Base-by-base conservation (phyloP, 2,113 vertebrate genomes). In the Progne subis region DNA sequence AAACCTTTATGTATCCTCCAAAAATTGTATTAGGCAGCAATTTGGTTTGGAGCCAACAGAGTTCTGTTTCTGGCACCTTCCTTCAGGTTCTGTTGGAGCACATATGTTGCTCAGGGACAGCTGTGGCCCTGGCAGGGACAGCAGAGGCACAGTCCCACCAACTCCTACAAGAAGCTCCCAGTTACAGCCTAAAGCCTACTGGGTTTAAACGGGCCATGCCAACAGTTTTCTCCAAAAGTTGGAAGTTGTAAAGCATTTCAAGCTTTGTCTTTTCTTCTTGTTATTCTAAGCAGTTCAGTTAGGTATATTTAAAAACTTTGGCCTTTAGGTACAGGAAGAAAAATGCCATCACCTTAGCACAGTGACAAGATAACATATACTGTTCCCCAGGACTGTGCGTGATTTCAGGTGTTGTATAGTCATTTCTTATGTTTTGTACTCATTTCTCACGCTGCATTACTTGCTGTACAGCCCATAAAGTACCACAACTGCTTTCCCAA, bases 41-140 rank as follows among this genome's bases (percentile, higher is more conserved):
- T 47, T 76, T 68, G 18, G 9, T 41, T 91, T 88, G 53, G 28
- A 82, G 46, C 31, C 34, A 47, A 56, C 7, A 49, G 5, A 39
- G 44, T 31, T 37, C n/a, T 2, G 2, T 41, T 85, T 16, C 69
- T 79, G 49, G 20, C n/a, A 39, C 7, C 9, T 84, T 82, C 18
- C 20, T 52, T 57, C 47, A 56, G 41, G 20, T 14, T 53, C 39
- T 34, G 25, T 31, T 46, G 34, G 49, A 74, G 14, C 34, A 23
- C 0, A 0, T 47, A 0, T 47, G 37, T 47, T 67, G 39, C 21
- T 47, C 65, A n/a, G 24, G 12, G 65, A n/a, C 31, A 74, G 69
- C 29, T n/a, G 47, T 68, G 37, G 53, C 46, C 28, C 23, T 78
- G 56, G 43, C 47, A 49, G 18, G 32, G 25, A 16, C 12, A 60